Conservation (phyloP, 2,113 vertebrate species). For the Serilophus lunatus region DNA sequence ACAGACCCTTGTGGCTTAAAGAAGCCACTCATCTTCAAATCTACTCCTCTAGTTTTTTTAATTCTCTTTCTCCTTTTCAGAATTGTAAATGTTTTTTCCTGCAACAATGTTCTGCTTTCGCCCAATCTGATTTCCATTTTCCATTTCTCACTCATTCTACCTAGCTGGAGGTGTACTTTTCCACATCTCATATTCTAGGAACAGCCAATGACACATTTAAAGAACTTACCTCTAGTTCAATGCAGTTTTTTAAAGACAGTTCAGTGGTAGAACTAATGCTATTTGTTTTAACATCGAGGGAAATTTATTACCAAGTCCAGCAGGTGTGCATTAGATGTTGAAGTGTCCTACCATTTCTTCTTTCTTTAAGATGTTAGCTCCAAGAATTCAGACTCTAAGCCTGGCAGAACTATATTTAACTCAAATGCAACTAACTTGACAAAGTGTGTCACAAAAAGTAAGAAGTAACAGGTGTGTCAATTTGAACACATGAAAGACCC, state of each 20-base stretch:
- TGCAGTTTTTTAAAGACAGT: neutral
- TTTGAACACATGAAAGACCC: neutral
- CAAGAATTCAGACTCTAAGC: neutral
- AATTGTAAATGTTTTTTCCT: neutral
- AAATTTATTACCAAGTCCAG: neutral
- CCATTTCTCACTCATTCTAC: neutral
- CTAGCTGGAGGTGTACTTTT: neutral
- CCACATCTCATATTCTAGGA: neutral
- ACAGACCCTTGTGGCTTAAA: neutral
- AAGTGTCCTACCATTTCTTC: neutral
- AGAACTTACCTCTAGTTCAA: neutral
- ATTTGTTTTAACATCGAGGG: neutral
- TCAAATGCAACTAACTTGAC: neutral
- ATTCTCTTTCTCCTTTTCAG: neutral
- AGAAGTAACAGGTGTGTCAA: neutral
- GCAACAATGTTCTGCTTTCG: neutral
- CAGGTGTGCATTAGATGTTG: neutral
- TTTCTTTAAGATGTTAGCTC: neutral
- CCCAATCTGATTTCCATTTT: neutral
- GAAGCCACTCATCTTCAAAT: neutral
- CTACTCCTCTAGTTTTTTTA: neutral
- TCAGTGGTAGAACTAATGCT: neutral
- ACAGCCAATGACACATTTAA: neutral
- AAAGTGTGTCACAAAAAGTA: neutral
- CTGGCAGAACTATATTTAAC: neutral